Percentiles rank a stretch among this genome's conserved stretches.
phyloP scores from a whole-genome alignment of 2,888 invertebrate genomes.

The Hylaea fasciaria region DNA sequence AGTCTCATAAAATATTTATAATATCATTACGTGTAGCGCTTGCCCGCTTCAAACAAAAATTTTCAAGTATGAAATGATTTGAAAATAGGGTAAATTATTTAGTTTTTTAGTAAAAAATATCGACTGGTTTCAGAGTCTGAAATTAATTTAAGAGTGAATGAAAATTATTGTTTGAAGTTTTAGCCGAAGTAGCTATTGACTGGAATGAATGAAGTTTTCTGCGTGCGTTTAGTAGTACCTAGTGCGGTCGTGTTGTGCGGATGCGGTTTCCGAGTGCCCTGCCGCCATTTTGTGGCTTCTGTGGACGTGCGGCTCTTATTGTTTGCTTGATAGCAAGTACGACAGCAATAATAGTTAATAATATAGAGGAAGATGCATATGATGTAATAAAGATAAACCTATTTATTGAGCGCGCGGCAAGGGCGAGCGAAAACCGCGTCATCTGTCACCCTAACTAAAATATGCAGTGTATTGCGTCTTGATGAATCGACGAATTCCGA shows the following conservation, averaged over 20 bases:
- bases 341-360: constrained; percentile 24
- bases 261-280: constrained; percentile 5
- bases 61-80: constrained; percentile 54
- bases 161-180: constrained; percentile 75
- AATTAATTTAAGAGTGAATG: constrained; percentile 61
- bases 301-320: constrained; percentile 5
- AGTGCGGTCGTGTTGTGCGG: constrained; percentile 21
- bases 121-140: constrained; percentile 74
- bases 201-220: constrained; percentile 28
- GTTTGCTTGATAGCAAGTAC: constrained; percentile 17
- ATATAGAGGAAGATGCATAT: constrained; percentile 12
- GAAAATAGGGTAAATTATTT: constrained; percentile 63
- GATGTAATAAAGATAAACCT: constrained; percentile 11
- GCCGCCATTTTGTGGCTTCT: constrained; percentile 12
- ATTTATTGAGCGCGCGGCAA: constrained; percentile 16
- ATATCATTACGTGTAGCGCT: constrained; percentile 53
- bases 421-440: constrained; percentile 37
- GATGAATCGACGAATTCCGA: constrained; percentile 63
- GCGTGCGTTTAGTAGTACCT: constrained; percentile 19
- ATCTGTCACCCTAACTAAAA: constrained; percentile 34
- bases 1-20: constrained; percentile 53
- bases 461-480: constrained; percentile 70
- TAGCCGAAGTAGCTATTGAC: constrained; percentile 40
- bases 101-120: constrained; percentile 61
- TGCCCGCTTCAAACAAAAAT: constrained; percentile 70